Conservation (phyloP, 2,888 invertebrate species). For the Ormyrus labotus region DNA sequence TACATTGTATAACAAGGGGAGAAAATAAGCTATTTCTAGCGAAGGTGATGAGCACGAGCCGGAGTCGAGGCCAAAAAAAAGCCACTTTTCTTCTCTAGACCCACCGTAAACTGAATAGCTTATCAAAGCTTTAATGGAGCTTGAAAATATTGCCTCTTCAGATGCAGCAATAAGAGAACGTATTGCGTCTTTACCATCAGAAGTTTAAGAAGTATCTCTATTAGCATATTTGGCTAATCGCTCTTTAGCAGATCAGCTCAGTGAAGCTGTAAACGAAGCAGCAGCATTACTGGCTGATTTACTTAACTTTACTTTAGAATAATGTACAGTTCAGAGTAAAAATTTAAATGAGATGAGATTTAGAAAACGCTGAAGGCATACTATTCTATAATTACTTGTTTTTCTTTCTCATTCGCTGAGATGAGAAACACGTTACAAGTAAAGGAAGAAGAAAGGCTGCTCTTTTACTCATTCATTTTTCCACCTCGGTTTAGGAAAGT, state of each 20-base stretch:
- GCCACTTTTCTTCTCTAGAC: constrained; percentile 74
- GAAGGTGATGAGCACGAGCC: no score
- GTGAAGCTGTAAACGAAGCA: constrained; percentile 91
- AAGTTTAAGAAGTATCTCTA: constrained; percentile 93
- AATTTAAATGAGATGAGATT: no score
- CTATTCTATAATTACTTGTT: no score
- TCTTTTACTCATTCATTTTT: constrained; percentile 88
- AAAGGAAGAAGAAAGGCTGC: constrained; percentile 93
- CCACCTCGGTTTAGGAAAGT: constrained; percentile 82
- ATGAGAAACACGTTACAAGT: constrained; percentile 92
- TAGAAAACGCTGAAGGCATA: no score
- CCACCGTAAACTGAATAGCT: constrained; percentile 96
- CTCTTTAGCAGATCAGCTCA: constrained; percentile 86
- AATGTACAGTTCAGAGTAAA: no score
- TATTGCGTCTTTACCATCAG: constrained; percentile 94
- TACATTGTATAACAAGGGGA: no score
- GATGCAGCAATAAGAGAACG: constrained; percentile 94
- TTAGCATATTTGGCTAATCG: constrained; percentile 90
- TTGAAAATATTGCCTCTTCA: constrained; percentile 96
- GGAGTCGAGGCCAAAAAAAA: no score
- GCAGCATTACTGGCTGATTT: constrained; percentile 89
- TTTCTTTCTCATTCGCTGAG: constrained; percentile 82
- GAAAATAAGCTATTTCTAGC: no score
- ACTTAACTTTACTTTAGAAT: no score
- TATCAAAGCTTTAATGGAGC: constrained; percentile 86